A percentile compares a stretch with the other conserved stretches of the same genome.
These are phyloP conservation scores for Lordiphosa fenestrarum DNA, from an alignment of 2,888 invertebrate species.

Conservation along the genomic window DNA sequence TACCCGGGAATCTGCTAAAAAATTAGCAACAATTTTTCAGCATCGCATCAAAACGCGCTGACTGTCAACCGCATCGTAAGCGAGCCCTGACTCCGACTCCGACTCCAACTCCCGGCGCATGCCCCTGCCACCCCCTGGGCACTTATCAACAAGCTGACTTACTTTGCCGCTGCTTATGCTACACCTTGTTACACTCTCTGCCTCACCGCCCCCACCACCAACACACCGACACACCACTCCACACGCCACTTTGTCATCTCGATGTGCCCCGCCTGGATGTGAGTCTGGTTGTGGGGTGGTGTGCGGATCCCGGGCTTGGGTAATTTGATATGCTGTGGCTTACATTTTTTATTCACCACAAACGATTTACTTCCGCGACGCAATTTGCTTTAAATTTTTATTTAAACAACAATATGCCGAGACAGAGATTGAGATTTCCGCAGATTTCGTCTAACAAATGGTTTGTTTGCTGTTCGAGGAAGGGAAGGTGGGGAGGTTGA, in stretches of 20 bases:
- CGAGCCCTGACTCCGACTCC: constrained; percentile 18
- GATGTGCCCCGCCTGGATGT: constrained; percentile 12
- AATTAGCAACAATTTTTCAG: constrained; percentile 72
- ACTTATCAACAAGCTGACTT: constrained; percentile 63
- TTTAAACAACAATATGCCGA: constrained; percentile 64
- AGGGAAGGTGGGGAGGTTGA: too few species aligned
- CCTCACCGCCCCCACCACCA: constrained; percentile 2
- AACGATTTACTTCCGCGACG: constrained; percentile 57
- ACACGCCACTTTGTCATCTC: constrained; percentile 66
- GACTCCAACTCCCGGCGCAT: constrained; percentile 11
- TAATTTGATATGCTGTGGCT: constrained; percentile 73
- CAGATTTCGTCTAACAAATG: constrained; percentile 17
- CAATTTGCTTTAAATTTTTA: constrained; percentile 61
- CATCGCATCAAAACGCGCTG: constrained; percentile 62
- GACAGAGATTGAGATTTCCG: constrained; percentile 58
- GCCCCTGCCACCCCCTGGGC: constrained; percentile 18
- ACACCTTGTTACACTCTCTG: constrained; percentile 56
- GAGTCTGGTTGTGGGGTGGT: constrained; percentile 16
- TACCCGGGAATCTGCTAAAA: constrained; percentile 50
- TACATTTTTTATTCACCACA: constrained; percentile 69
- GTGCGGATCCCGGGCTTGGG: constrained; percentile 23
- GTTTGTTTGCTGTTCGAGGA: neutral
- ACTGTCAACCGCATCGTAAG: constrained; percentile 66
- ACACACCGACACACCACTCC: constrained; percentile 13
- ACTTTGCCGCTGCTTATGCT: constrained; percentile 50